A percentile compares a stretch with the other conserved stretches of the same genome.
Evolutionary conservation across 2,797 vertebrate genomes (phyloP).

Genomic region (Enteromius anoplus): DNA sequence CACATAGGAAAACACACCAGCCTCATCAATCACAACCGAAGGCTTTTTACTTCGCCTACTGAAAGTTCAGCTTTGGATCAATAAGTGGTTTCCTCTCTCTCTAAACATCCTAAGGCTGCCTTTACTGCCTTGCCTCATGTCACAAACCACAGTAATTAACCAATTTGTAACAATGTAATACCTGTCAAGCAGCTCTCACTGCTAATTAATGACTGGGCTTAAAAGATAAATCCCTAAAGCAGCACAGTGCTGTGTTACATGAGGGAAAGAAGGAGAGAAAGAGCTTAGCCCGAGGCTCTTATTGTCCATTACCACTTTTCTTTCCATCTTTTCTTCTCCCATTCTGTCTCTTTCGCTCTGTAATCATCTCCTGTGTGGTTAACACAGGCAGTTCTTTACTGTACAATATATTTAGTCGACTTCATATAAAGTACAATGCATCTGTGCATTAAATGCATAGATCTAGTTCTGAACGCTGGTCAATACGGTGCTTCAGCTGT

Average conservation of each 20-base stretch:
- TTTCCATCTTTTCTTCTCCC: constrained; percentile 12
- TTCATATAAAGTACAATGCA: constrained; percentile 16
- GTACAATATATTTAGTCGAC: neutral
- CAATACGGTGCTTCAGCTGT: neutral
- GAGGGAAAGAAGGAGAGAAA: constrained; percentile 30
- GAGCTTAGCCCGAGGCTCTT: constrained; percentile 43
- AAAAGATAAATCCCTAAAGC: constrained; percentile 71
- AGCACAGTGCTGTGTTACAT: constrained; percentile 37
- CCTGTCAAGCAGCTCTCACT: constrained; percentile 72
- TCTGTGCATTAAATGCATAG: neutral
- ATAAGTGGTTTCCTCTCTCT: constrained; percentile 78
- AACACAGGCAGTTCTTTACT: neutral
- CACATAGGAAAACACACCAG: constrained; percentile 58
- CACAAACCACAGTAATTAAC: constrained; percentile 77
- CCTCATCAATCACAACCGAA: constrained; percentile 72
- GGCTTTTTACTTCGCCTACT: constrained; percentile 73
- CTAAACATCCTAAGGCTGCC: constrained; percentile 72
- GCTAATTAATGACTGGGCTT: constrained; percentile 78
- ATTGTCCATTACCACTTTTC: constrained; percentile 49
- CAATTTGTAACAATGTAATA: constrained; percentile 82
- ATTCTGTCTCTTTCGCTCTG: constrained; percentile 14
- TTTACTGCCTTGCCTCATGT: constrained; percentile 59
- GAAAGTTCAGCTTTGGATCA: constrained; percentile 72
- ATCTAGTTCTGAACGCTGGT: constrained; percentile 6
- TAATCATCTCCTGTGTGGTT: constrained; percentile 18